Evolutionary conservation across 2,888 invertebrate genomes (phyloP), one percentile per base, ranked within the genome.

Genomic region (Apocheima hispidaria): DNA sequence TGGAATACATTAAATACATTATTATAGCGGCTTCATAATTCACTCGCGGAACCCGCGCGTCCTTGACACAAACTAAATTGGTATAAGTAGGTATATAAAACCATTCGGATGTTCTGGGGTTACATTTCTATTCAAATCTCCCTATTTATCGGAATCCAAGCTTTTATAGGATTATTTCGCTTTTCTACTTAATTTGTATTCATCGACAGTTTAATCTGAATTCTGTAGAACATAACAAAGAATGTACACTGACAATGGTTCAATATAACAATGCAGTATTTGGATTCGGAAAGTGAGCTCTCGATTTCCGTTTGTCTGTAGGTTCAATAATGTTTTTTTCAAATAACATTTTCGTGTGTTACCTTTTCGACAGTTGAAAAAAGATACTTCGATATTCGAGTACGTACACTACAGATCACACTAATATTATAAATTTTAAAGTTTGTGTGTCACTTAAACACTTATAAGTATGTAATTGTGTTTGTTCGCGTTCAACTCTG

Each of bases 161-260:
- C 43, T 26, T 53, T 53, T 53, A 53, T 44, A 43, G 43, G n/a
- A 53, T 35, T 43, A 18, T 33, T 53, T 43, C 43, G 53, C 16
- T 44, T 35, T 33, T 26, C 53, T 53, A 26, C 53, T 12, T 53
- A 23, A 35, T 53, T 23, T 33, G 53, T 43, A 43, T 53, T 44
- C 44, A 35, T 35, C 23, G 43, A 23, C 43, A 23, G 23, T 53
- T 44, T 44, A 53, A 53, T 53, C 53, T 35, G 23, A 35, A 23
- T 52, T 23, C 33, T 10, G 21, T 20, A 33, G 41, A 28, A 20
- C 41, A 43, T 43, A 52, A 52, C 52, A 52, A 41, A 21, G 14
- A 21, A 21, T 52, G 33, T 33, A 4, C 20, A 41, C 21, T 28
- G 20, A 52, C 28, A 51, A 33, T 30, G 30, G 40, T 10, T 52